These are phyloP conservation scores for Desmophyllum pertusum DNA, from an alignment of 92 coral and sea anemone genomes.

Conservation along the genomic window DNA sequence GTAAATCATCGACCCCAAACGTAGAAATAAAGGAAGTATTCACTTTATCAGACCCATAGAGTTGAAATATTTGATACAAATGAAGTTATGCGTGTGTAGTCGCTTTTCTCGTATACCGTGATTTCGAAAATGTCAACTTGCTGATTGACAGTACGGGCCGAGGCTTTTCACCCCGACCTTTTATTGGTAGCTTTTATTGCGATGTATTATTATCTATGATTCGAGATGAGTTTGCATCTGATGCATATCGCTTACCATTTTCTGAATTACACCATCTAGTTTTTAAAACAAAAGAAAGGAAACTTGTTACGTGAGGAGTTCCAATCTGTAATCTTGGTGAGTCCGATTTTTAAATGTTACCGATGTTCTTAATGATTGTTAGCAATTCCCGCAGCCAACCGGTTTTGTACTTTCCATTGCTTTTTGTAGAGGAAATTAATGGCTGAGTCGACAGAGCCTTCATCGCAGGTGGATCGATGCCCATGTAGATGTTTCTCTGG, in stretches of 20 bases:
- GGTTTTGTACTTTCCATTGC: neutral
- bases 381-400: neutral
- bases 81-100: no score
- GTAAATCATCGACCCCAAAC: no score
- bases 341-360: neutral
- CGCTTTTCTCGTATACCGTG: no score
- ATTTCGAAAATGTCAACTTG: neutral
- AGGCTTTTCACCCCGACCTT: neutral
- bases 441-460: neutral
- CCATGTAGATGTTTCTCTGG: constrained; percentile 1
- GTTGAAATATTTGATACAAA: no score
- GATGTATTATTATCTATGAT: neutral
- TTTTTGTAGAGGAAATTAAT: neutral
- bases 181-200: neutral
- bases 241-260: neutral
- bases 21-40: no score
- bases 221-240: neutral
- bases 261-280: neutral
- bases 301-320: neutral
- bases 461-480: neutral
- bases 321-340: neutral
- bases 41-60: no score
- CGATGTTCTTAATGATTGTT: neutral
- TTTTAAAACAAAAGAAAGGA: neutral
- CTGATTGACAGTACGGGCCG: neutral